Conservation (phyloP, 2,888 invertebrate species). For the Caenorhabditis imperialis region DNA sequence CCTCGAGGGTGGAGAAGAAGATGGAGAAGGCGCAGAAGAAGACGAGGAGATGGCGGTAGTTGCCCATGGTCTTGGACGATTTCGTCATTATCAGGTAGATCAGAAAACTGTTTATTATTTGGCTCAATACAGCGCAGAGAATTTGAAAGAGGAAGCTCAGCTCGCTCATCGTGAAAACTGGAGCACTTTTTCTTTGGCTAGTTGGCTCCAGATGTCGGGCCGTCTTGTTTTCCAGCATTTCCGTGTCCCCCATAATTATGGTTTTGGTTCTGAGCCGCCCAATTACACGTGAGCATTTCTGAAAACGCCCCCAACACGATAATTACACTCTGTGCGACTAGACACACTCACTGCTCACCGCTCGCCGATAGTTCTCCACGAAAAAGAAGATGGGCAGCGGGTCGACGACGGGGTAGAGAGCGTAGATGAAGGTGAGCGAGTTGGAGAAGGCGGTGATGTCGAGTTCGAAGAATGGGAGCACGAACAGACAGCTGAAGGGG, state of each 20-base stretch:
- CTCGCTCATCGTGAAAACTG: no score
- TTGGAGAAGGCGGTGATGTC: constrained; percentile 7
- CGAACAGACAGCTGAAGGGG: constrained; percentile 24
- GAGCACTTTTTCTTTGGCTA: no score
- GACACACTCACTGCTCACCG: constrained; percentile 4
- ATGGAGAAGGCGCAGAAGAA: constrained; percentile 25
- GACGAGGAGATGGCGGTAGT: constrained; percentile 29
- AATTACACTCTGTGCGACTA: neutral
- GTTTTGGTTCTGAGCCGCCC: neutral
- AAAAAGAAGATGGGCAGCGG: constrained; percentile 35
- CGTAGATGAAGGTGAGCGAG: constrained; percentile 22
- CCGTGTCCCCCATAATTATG: no score
- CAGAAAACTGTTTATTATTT: constrained; percentile 20
- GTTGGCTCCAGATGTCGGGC: no score
- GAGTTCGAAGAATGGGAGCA: constrained; percentile 20
- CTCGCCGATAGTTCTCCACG: constrained; percentile 26
- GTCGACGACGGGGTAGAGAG: constrained; percentile 33
- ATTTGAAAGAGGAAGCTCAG: no score
- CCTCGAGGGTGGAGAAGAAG: constrained; percentile 26
- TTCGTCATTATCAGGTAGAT: constrained; percentile 41
- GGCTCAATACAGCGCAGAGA: no score
- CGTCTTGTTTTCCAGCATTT: no score
- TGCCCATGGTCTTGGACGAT: constrained; percentile 39
- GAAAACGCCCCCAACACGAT: no score
- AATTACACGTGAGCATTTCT: neutral